Evolutionary conservation across 1,140 invertebrate species (phyloP).

Genomic region (Glossosoma conforme): DNA sequence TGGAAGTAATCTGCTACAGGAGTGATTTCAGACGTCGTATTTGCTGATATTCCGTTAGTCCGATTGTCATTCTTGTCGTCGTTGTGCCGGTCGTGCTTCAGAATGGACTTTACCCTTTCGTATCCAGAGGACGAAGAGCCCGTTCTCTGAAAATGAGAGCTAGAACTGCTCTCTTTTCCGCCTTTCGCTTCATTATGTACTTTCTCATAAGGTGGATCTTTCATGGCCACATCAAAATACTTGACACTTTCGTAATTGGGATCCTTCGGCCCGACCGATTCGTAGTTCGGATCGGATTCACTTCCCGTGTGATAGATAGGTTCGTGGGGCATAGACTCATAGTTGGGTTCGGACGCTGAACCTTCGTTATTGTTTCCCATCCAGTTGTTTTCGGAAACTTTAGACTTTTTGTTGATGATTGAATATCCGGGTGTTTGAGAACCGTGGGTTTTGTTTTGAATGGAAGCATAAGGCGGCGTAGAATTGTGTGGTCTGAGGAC

Average conservation of each 20-base stretch:
- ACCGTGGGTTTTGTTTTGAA: slow-evolving; percentile 39
- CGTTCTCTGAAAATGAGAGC: slow-evolving; percentile 38
- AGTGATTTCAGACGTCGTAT: slow-evolving; percentile 36
- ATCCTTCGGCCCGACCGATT: slow-evolving; percentile 56
- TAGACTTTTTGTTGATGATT: slow-evolving; percentile 50
- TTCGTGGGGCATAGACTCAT: slow-evolving; percentile 65
- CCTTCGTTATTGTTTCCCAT: slow-evolving; percentile 43
- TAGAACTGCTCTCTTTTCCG: slow-evolving; percentile 25
- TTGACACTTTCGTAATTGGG: slow-evolving; percentile 52
- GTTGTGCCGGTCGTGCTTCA: slow-evolving; percentile 15
- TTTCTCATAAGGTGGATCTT: slow-evolving; percentile 51
- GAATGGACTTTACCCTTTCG: slow-evolving; percentile 41
- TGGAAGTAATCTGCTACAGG: slow-evolving; percentile 50
- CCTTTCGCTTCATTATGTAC: slow-evolving; percentile 39
- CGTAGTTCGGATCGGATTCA: slow-evolving; percentile 68
- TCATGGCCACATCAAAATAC: slow-evolving; percentile 48
- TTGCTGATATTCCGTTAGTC: slow-evolving; percentile 18
- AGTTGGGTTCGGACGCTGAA: slow-evolving; percentile 48
- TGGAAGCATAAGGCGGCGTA: slow-evolving; percentile 46
- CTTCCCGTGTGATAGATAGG: slow-evolving; percentile 60
- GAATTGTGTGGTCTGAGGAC: slow-evolving; percentile 54
- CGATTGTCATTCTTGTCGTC: slow-evolving; percentile 34
- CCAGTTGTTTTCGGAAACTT: slow-evolving; percentile 39
- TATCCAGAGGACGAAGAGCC: slow-evolving; percentile 46
- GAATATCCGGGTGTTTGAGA: slow-evolving; percentile 49